Base-by-base conservation (phyloP, 2,113 vertebrate species). In the Heliornis fulica region DNA sequence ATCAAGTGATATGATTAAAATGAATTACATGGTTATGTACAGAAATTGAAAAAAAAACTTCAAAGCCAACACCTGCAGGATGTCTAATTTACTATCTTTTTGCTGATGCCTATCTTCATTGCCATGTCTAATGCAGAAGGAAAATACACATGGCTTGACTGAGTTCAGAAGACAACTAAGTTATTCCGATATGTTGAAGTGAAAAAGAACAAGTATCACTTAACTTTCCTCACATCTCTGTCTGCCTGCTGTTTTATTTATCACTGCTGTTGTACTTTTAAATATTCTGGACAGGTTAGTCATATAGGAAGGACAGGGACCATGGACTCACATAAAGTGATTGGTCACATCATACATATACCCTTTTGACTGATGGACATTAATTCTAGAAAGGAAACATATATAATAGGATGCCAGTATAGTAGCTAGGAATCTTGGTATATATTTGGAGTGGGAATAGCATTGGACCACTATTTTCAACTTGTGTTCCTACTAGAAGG, bases 391-490 rank as follows among this genome's bases (percentile, higher is more conserved):
- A 66, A 16, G 15, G 4, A 51, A 78, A 53, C 4, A 28, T 51
- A 7, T 12, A 15, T 10, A 68, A 31, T 6, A 13, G 7, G 5
- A 23, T 0, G 1, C 2, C 10, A 25, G 31, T 16, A 17, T 6
- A 60, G 31, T 11, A 63, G 15, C n/a, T 28, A 9, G 18, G 17
- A 41, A 45, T n/a, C 21, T 69, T 41, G 29, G 7, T 74, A 13
- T 21, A 18, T 5, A 2, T 38, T 34, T 43, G 20, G 50, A 70
- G 70, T 40, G 10, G 29, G 23, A 77, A 87, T 22, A 56, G 7
- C 15, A 20, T 8, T 70, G 23, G 61, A 12, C 5, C 3, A 1
- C 15, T 85, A 53, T 23, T 59, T 16, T 19, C 2, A 1, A 34
- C 21, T 5, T 63, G 19, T 50, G 28, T 22, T 68, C 34, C 19